Evolutionary conservation across 2,797 vertebrate species (phyloP).

Genomic region (Pristis pectinata): DNA sequence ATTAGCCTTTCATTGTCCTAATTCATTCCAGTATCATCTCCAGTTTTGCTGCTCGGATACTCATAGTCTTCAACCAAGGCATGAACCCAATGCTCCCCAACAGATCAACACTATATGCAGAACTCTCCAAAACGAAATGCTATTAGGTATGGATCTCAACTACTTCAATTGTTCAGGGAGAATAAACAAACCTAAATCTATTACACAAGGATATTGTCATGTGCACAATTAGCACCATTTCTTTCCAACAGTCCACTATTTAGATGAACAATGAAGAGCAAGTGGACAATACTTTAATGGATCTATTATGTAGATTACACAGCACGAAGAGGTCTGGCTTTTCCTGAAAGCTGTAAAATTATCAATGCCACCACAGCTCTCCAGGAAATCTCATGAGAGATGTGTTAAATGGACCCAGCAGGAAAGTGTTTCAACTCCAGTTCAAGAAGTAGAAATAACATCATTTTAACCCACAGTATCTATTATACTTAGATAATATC

Average conservation of each 20-base stretch:
- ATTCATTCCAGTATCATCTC: background rate
- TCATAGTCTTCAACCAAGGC: background rate
- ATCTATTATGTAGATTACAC: background rate
- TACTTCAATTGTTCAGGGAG: background rate
- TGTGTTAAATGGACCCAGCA: background rate
- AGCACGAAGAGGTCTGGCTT: background rate
- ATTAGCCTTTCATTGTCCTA: background rate
- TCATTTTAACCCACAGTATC: background rate
- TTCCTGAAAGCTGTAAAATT: background rate
- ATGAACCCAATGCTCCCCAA: background rate
- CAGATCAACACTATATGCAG: background rate
- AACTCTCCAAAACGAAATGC: background rate
- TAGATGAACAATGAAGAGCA: background rate
- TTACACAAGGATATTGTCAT: background rate
- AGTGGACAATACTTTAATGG: background rate
- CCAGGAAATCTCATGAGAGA: background rate
- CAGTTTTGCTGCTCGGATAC: background rate
- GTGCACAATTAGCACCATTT: background rate
- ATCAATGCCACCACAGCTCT: background rate
- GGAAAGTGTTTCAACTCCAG: background rate
- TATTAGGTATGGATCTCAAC: background rate
- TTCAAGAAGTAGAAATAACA: background rate
- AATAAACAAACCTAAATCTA: background rate
- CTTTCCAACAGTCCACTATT: background rate
- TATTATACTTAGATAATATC: background rate